phyloP scores from a whole-genome alignment of 2,797 vertebrate species.

The Emys orbicularis region DNA sequence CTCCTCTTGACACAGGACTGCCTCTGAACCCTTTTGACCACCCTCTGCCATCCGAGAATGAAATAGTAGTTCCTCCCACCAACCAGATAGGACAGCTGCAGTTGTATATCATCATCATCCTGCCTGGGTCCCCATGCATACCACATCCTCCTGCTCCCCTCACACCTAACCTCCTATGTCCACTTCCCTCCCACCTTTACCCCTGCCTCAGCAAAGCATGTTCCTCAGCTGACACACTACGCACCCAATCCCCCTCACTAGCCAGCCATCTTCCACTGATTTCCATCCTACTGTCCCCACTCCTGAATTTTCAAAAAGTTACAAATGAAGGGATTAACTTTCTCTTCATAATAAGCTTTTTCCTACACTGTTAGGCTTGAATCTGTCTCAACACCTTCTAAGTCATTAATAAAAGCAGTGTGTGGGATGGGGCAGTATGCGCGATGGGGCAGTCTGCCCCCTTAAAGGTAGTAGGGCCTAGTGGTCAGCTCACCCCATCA shows the following conservation, averaged over 20 bases:
- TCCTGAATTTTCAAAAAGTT: neutral
- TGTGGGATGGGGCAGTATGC: neutral
- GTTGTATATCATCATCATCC: neutral
- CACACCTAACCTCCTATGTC: neutral
- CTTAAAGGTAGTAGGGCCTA: neutral
- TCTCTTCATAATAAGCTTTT: neutral
- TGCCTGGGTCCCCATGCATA: neutral
- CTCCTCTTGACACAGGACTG: neutral
- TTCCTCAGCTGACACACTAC: neutral
- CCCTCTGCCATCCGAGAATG: neutral
- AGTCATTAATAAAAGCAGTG: neutral
- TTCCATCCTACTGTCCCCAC: neutral
- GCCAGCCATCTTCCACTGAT: neutral
- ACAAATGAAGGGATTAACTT: neutral
- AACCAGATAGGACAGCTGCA: neutral
- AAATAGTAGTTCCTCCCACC: neutral
- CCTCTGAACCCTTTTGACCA: neutral
- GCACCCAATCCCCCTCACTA: neutral
- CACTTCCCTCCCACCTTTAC: neutral
- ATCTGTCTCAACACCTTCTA: neutral
- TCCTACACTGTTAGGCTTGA: neutral
- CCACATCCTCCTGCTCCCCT: rapidly evolving
- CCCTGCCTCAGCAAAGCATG: neutral
- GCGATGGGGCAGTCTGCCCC: neutral
- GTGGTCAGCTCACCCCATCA: neutral